A percentile compares a stretch with the other conserved stretches of the same genome.
These are phyloP conservation scores for Leptoclinus maculatus DNA, from an alignment of 2,797 vertebrate genomes.

Conservation along the genomic window DNA sequence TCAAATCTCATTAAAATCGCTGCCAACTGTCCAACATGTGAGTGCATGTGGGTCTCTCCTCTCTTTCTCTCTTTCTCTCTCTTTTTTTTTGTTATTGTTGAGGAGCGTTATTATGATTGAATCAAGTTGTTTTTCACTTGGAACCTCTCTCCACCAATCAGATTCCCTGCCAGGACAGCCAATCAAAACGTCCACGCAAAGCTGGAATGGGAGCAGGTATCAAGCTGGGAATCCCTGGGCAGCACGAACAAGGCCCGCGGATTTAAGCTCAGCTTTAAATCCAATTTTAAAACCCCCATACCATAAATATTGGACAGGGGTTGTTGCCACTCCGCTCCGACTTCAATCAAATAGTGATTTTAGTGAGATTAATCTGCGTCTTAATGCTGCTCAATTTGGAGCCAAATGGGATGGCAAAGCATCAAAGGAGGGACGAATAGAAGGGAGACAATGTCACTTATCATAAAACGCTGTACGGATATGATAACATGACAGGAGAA, in stretches of 20 bases:
- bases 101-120: slow-evolving; percentile 64
- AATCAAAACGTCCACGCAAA: slow-evolving; percentile 65
- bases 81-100: slow-evolving; percentile 27
- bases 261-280: slow-evolving; percentile 74
- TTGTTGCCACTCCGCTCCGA: slow-evolving; percentile 41
- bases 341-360: slow-evolving; percentile 65
- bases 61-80: background rate
- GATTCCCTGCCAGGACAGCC: slow-evolving; percentile 44
- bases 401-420: slow-evolving; percentile 47
- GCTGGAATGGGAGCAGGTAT: slow-evolving; percentile 62
- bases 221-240: slow-evolving; percentile 68
- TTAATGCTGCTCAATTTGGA: slow-evolving; percentile 52
- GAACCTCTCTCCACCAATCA: slow-evolving; percentile 66
- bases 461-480: slow-evolving; percentile 18
- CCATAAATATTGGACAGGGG: slow-evolving; percentile 66
- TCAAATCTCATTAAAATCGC: slow-evolving; percentile 69
- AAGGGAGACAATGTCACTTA: slow-evolving; percentile 16
- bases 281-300: slow-evolving; percentile 62
- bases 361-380: slow-evolving; percentile 60
- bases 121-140: slow-evolving; percentile 77
- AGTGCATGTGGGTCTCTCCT: slow-evolving; percentile 18
- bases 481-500: slow-evolving; percentile 27
- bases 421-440: background rate
- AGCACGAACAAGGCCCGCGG: slow-evolving; percentile 70
- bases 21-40: slow-evolving; percentile 75